Conservation (phyloP, 2,113 vertebrate genomes). For the Campylomormyrus tamandua region DNA sequence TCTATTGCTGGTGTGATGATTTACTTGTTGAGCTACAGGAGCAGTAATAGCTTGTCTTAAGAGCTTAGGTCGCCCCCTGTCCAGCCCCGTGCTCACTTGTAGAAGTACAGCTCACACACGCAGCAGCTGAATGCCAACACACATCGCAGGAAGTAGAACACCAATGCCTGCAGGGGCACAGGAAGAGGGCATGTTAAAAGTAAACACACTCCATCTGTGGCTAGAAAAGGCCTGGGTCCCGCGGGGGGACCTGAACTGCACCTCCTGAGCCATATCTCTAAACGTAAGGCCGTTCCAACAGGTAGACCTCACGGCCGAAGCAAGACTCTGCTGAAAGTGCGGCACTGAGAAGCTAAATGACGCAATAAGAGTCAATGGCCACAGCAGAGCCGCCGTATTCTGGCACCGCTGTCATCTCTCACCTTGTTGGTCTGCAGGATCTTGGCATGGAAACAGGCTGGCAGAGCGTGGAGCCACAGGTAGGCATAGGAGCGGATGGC, state of each 20-base stretch:
- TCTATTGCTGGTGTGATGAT: background rate
- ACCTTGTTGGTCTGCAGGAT: slow-evolving; percentile 97
- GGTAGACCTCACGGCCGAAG: background rate
- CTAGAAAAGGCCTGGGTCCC: background rate
- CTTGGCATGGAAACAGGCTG: slow-evolving; percentile 85
- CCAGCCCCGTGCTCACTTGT: slow-evolving; percentile 78
- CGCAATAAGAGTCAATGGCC: background rate
- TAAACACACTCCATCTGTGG: background rate
- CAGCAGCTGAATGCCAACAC: slow-evolving; percentile 92
- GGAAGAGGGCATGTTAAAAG: background rate
- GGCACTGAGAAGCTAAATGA: background rate
- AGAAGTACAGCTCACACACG: slow-evolving; percentile 95
- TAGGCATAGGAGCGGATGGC: slow-evolving; percentile 95
- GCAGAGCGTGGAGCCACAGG: slow-evolving; percentile 87
- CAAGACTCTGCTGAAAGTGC: background rate
- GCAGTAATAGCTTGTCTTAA: background rate
- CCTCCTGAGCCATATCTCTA: background rate
- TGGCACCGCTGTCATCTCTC: slow-evolving; percentile 24
- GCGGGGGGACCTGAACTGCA: background rate
- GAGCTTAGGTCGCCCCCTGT: background rate
- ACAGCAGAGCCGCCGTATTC: background rate
- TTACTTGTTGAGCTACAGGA: background rate
- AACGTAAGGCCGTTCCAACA: background rate
- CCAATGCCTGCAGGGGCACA: slow-evolving; percentile 72
- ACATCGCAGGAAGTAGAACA: slow-evolving; percentile 96